Evolutionary conservation across 2,113 vertebrate species (phyloP).

Genomic region (Colossoma macropomum): DNA sequence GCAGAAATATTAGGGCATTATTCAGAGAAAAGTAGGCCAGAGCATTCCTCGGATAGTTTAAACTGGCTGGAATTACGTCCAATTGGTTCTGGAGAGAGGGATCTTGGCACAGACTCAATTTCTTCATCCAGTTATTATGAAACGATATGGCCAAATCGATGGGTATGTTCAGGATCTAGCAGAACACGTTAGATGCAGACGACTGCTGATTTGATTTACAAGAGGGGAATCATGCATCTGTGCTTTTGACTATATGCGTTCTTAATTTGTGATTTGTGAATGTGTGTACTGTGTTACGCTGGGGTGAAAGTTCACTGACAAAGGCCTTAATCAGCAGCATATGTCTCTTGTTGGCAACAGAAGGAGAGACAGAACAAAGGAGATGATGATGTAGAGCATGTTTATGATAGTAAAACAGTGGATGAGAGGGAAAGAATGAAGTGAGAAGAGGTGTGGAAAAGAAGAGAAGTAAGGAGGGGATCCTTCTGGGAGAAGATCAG

Average conservation of each 20-base stretch:
- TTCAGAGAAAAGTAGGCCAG: conserved; percentile 6
- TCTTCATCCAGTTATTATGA: not conserved
- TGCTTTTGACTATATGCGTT: not conserved
- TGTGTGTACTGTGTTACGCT: conserved; percentile 31
- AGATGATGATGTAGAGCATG: not conserved
- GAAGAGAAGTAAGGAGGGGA: not conserved
- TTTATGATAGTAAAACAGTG: not conserved
- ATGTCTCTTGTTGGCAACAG: conserved; percentile 13
- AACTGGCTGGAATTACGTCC: not conserved
- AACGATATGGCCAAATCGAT: not conserved
- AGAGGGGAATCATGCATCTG: not conserved
- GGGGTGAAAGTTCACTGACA: conserved; percentile 44
- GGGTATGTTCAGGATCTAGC: not conserved
- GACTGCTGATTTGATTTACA: not conserved
- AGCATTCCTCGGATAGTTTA: conserved; percentile 21
- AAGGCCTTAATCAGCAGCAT: conserved; percentile 42
- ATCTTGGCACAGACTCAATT: not conserved
- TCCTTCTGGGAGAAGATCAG: conserved; percentile 24
- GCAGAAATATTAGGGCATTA: not conserved
- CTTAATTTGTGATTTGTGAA: conserved; percentile 30
- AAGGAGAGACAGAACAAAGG: conserved; percentile 11
- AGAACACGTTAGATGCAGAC: not conserved
- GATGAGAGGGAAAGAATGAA: not conserved
- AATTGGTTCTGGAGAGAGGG: not conserved
- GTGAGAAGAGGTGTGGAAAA: not conserved